A percentile compares a stretch with the other conserved stretches of the same genome.
phyloP scores from a whole-genome alignment of 2,797 vertebrate species.

The Chaetodon trifasciatus region DNA sequence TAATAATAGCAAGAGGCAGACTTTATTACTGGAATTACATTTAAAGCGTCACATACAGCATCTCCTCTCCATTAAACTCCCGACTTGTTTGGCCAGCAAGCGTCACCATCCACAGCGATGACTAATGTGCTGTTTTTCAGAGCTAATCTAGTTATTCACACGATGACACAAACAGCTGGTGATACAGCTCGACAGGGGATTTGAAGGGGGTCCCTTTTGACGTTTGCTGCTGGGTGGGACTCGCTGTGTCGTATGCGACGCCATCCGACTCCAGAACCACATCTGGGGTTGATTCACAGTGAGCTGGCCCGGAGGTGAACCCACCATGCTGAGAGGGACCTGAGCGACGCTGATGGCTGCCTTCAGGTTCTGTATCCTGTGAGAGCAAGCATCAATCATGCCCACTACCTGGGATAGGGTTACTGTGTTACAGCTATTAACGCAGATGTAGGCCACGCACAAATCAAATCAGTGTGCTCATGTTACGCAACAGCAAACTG shows the following conservation, averaged over 20 bases:
- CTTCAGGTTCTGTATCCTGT: constrained; percentile 37
- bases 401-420: constrained; percentile 32
- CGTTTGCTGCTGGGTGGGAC: constrained; percentile 59
- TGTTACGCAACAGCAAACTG: constrained; percentile 49
- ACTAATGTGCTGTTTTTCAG: constrained; percentile 29
- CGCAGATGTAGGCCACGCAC: constrained; percentile 50
- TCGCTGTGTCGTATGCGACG: constrained; percentile 15
- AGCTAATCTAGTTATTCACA: constrained; percentile 33
- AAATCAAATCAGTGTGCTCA: constrained; percentile 37
- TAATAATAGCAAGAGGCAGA: not conserved
- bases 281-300: constrained; percentile 78
- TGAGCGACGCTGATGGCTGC: not conserved
- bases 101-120: constrained; percentile 12
- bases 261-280: constrained; percentile 56
- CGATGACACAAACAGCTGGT: constrained; percentile 39
- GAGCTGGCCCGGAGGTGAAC: constrained; percentile 73
- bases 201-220: constrained; percentile 46
- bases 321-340: constrained; percentile 11
- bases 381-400: constrained; percentile 49
- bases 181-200: constrained; percentile 48
- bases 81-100: constrained; percentile 1
- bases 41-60: not conserved
- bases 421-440: constrained; percentile 15
- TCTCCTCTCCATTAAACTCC: not conserved
- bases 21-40: constrained; percentile 8